These are phyloP conservation scores for Bombus polaris DNA, from an alignment of 1,140 invertebrate species.

Conservation along the genomic window DNA sequence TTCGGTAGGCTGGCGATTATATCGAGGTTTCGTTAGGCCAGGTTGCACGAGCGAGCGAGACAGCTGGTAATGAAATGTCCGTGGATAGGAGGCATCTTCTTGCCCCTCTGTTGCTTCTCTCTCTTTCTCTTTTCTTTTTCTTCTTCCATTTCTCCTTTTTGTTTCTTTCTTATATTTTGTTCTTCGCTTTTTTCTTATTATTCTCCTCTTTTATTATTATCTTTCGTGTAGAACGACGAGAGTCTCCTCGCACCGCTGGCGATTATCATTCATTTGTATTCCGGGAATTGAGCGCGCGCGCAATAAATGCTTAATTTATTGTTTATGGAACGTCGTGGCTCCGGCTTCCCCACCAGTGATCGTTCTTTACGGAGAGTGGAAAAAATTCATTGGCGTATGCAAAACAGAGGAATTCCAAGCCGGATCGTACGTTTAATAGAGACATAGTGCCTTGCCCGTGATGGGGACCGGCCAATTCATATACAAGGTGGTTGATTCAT, in stretches of 20 bases:
- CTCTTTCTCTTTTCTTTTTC: neutral
- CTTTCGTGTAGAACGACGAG: neutral
- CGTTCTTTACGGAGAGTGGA: constrained; percentile 6
- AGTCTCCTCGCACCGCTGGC: neutral
- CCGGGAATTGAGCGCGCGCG: constrained; percentile 21
- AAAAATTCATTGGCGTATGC: constrained; percentile 4
- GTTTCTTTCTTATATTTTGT: neutral
- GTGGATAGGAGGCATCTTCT: constrained; percentile 30
- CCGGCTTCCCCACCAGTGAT: neutral
- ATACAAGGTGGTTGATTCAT: constrained; percentile 30
- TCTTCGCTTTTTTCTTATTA: neutral
- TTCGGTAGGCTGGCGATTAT: constrained; percentile 66
- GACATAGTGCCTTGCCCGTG: constrained; percentile 8
- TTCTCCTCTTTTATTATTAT: neutral
- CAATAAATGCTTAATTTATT: constrained; percentile 47
- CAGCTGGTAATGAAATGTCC: constrained; percentile 51
- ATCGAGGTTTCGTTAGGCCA: constrained; percentile 50
- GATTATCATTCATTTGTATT: constrained; percentile 50
- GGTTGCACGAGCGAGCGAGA: constrained; percentile 1
- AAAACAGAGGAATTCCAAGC: constrained; percentile 18
- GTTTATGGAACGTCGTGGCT: constrained; percentile 10
- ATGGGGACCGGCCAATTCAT: constrained; percentile 14
- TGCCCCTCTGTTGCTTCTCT: neutral
- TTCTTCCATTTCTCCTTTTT: neutral
- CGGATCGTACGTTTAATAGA: neutral